Base-by-base conservation (phyloP, 2,113 vertebrate species). In the Cnemophilus loriae region DNA sequence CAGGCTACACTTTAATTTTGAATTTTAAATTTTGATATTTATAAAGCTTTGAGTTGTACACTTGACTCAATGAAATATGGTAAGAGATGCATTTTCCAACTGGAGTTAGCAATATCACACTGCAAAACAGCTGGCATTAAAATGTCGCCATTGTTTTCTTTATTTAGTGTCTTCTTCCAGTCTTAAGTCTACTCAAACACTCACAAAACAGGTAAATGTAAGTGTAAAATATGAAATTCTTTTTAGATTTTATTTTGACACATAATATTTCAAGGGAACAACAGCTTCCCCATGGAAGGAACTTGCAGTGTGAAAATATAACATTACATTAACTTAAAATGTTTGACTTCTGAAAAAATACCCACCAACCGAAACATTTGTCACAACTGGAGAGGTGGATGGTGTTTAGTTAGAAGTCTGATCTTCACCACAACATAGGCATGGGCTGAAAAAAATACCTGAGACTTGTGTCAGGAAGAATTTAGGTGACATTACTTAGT, bases 121-220 rank as follows among this genome's bases (percentile, higher is more conserved):
- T 74, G 19, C 64, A 42, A 93, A 96, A 89, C 82, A 95, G 11
- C 24, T 84, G 85, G 18, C 64, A 96, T 95, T 96, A 94, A 91
- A 76, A 89, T 87, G 83, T 92, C 93, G 96, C 50, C 21, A 11
- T 57, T 87, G 13, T 46, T 93, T 90, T 84, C 50, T 79, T 96
- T 95, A 95, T 92, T 94, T 87, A 91, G 30, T 73, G 17, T 75
- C 50, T 52, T 92, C 46, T 95, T 95, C 49, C 60, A 94, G 75
- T 35, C 33, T 89, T 89, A 80, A 82, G 60, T 82, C 52, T 86
- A 64, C 30, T 59, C 30, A 84, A 67, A 57, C 16, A 60, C 5
- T 9, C 37, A 39, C 46, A 77, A 35, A 96, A 49, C 60, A 76
- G 39, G 46, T 94, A 91, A 97, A 95, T 7, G 5, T 77, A 63